Evolutionary conservation across 2,113 vertebrate species (phyloP).

Genomic region (Ceyx melanurus): DNA sequence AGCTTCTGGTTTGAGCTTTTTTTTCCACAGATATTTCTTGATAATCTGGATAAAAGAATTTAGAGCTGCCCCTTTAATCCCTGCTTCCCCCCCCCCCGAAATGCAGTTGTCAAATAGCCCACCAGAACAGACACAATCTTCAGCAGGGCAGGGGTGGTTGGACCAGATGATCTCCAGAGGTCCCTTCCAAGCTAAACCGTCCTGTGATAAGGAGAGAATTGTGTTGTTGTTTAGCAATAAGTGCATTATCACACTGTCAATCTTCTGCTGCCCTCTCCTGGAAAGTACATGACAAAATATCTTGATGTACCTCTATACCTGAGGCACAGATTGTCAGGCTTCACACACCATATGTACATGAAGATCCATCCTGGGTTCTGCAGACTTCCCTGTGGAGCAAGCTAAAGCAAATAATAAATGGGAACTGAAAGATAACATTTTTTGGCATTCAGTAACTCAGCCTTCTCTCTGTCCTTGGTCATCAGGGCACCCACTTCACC

Average conservation of each 20-base stretch:
- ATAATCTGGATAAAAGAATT: not conserved
- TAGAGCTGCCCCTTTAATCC: not conserved
- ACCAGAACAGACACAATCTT: not conserved
- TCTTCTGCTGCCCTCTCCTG: not conserved
- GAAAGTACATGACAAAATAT: not conserved
- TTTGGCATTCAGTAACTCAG: no score
- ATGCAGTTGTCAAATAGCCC: not conserved
- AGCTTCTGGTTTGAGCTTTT: not conserved
- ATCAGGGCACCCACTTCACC: no score
- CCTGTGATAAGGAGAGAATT: not conserved
- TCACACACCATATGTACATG: rapidly evolving
- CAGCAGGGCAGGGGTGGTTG: not conserved
- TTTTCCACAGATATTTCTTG: not conserved
- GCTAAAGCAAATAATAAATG: not conserved
- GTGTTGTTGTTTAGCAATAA: not conserved
- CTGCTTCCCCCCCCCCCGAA: no score
- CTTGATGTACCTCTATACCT: not conserved
- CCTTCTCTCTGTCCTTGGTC: no score
- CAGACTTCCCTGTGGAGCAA: not conserved
- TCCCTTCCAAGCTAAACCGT: not conserved
- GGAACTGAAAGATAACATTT: no score
- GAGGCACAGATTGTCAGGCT: not conserved
- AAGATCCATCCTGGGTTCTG: not conserved
- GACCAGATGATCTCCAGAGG: not conserved
- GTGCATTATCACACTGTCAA: not conserved